Base-by-base conservation (phyloP, 2,113 vertebrate genomes). In the Seriola aureovittata region DNA sequence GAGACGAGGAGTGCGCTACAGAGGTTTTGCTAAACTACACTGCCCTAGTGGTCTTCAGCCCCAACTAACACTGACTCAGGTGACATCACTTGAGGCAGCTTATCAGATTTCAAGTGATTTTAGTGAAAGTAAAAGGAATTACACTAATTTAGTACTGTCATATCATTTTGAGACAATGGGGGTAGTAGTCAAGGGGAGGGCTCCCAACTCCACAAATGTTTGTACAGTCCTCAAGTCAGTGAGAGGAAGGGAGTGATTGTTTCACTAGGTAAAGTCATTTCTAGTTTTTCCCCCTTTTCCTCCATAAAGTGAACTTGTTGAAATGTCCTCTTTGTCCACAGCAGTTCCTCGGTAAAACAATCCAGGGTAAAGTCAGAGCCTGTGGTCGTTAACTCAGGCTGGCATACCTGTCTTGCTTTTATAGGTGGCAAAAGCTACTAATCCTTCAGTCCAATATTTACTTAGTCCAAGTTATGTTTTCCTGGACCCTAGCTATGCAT, bases 361-460 rank as follows among this genome's bases (percentile, higher is more conserved):
- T 93, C 89, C 81, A 48, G 25, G 60, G 78, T 80, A 88, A 88
- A 91, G 90, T 88, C 89, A 44, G 82, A 91, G 75, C 82, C 38
- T 86, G 90, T 69, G 79, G 89, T 91, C 71, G 70, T 92, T 90
- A 91, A 91, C 82, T 84, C 62, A 14, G 77, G 66, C 86, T 89
- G 92, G 90, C 90, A 89, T 90, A 88, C 86, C 80, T 67, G 83
- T 65, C 75, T 80, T 89, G 90, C 89, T 93, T 93, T 94, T 92
- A 92, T 92, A 89, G 89, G 91, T 92, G 92, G 88, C 90, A 93
- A 89, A 86, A 81, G 90, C 90, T 86, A 83, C 93, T 94, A 92
- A 93, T 94, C 89, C 90, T 88, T 91, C 89, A 82, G 89, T 91
- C 92, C 87, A 91, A 80, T 94, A 92, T 94, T 95, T 88, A 83